Percentiles rank a stretch among this genome's conserved stretches.
phyloP scores from a whole-genome alignment of 2,888 invertebrate species.

The Amorpha juglandis region DNA sequence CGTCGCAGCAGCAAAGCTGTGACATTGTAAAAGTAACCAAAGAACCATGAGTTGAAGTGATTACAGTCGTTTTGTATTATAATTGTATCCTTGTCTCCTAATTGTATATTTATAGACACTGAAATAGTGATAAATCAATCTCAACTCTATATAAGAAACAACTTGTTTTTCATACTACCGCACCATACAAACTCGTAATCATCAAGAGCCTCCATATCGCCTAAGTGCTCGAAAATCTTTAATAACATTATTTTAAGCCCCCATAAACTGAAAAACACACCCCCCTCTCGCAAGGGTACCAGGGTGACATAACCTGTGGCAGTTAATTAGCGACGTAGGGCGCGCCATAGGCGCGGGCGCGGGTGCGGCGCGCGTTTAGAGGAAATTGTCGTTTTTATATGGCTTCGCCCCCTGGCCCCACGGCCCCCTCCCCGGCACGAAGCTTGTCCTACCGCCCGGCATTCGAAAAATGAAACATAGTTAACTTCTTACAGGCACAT shows the following conservation, averaged over 20 bases:
- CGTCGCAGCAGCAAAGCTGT: too few species aligned
- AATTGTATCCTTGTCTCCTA: too few species aligned
- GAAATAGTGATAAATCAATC: too few species aligned
- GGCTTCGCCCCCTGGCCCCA: constrained; percentile 67
- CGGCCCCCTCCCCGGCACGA: constrained; percentile 30
- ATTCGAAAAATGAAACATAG: constrained; percentile 79
- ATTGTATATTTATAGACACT: too few species aligned
- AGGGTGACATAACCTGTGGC: constrained; percentile 83
- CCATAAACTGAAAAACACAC: constrained; percentile 24
- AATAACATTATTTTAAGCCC: constrained; percentile 13
- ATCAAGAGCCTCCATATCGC: neutral
- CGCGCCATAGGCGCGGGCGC: constrained; percentile 80
- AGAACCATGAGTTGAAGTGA: too few species aligned
- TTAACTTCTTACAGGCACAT: constrained; percentile 78
- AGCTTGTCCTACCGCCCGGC: constrained; percentile 46
- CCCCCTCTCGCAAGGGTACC: constrained; percentile 60
- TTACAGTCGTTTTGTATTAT: too few species aligned
- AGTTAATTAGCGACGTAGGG: constrained; percentile 82
- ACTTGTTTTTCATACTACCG: neutral
- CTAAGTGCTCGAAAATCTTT: constrained; percentile 29
- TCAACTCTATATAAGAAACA: too few species aligned
- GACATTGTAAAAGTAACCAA: too few species aligned
- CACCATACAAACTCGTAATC: neutral
- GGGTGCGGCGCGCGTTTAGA: constrained; percentile 79
- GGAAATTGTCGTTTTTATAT: constrained; percentile 84